These are phyloP conservation scores for Pica pica DNA, from an alignment of 2,113 vertebrate species.

Conservation along the genomic window DNA sequence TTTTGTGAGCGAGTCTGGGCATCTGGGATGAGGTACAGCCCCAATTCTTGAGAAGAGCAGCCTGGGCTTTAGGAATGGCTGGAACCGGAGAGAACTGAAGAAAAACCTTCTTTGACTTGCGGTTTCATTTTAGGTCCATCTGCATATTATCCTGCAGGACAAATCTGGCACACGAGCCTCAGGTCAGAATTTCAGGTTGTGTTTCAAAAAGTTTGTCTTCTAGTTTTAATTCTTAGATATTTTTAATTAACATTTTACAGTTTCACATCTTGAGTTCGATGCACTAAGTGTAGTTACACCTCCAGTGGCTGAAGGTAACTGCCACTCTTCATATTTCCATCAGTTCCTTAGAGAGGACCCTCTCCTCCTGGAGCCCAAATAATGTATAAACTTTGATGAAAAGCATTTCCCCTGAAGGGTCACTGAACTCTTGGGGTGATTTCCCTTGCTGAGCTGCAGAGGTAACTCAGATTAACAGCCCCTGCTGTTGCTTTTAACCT, in stretches of 20 bases:
- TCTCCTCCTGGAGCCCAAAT: background rate
- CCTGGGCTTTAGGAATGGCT: background rate
- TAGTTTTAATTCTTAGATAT: background rate
- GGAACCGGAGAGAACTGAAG: background rate
- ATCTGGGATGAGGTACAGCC: background rate
- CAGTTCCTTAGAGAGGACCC: background rate
- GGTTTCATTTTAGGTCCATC: background rate
- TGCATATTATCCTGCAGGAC: background rate
- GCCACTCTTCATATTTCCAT: background rate
- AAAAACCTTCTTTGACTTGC: background rate
- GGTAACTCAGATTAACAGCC: background rate
- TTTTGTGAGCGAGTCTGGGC: background rate
- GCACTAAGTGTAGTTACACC: too few species aligned
- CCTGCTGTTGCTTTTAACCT: background rate
- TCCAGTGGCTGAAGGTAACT: background rate
- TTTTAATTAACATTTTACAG: background rate
- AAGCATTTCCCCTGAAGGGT: background rate
- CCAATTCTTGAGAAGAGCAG: background rate
- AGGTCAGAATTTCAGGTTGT: background rate
- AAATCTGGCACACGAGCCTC: rapidly evolving
- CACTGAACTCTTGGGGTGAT: background rate
- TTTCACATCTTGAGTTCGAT: rapidly evolving
- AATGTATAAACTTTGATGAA: background rate
- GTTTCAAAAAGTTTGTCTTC: background rate
- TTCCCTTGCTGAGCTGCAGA: background rate